Base-by-base conservation (phyloP, 2,113 vertebrate species). In the Lagopus leucura region DNA sequence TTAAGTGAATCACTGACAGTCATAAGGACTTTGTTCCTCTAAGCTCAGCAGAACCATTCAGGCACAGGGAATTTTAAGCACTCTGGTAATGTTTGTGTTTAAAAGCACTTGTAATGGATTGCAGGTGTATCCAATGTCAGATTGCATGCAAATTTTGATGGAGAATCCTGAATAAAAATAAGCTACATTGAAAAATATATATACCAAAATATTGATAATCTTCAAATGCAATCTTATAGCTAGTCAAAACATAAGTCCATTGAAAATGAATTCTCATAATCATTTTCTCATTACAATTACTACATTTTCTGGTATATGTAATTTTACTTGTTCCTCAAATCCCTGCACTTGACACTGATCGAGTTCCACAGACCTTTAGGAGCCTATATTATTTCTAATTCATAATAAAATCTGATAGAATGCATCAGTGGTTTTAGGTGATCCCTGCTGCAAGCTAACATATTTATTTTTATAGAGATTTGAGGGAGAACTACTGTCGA, bases 401-500 rank as follows among this genome's bases (percentile, higher is more conserved):
- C 42, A 27, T 71, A 86, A 86, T 69, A 89, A 89, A 92, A 94
- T 79, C 6, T 36, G 61, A 61, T 84, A 65, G 48, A 90, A 91
- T 67, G 57, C 54, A 64, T 69, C 72, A 55, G 47, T 57, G 36
- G 27, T 21, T 88, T 90, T 91, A 86, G 67, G 47, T 78, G 92
- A 79, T 86, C n/a, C 57, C n/a, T 77, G 60, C 73, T 88, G 87
- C 10, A 75, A 82, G 76, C 79, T 94, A 97, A 96, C 63, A 7
- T 95, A 85, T 89, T 97, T 97, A 60, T 96, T 95, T 95, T 96
- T 80, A 86, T 92, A 99, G 99, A 94, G 99, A 99, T 97, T 96
- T 99, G 94, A 98, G 97, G 94, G 99, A 99, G 96, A 99, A 99
- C 97, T 99, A 98, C 95, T 99, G 99, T 96, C 98, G 99, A 94